These are phyloP conservation scores for Drosophila kambysellisi DNA, from an alignment of 2,888 invertebrate species.

Conservation along the genomic window DNA sequence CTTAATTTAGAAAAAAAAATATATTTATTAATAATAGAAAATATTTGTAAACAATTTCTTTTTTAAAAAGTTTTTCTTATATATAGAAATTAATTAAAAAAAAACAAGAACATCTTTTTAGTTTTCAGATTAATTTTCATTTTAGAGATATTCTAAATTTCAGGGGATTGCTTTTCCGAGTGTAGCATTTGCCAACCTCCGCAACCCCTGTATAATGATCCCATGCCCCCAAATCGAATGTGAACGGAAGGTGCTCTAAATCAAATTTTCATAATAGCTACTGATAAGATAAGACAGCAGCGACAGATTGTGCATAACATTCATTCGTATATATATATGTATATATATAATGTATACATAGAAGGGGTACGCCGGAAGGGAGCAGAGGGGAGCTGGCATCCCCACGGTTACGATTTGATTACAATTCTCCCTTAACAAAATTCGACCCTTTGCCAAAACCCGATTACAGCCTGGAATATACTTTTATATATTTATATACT, in stretches of 20 bases:
- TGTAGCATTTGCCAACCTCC: background rate
- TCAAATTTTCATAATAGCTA: constrained; percentile 61
- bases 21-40: background rate
- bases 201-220: background rate
- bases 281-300: constrained; percentile 62
- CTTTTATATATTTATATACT: background rate
- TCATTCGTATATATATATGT: background rate
- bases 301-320: constrained; percentile 21
- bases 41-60: rapidly evolving
- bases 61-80: background rate
- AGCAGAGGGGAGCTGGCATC: background rate
- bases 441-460: too few species aligned
- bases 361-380: background rate
- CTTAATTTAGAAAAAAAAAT: background rate
- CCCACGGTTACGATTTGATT: background rate
- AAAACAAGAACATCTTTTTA: background rate
- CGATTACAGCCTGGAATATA: background rate
- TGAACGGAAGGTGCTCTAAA: constrained; percentile 66
- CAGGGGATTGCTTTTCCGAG: background rate
- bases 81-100: background rate
- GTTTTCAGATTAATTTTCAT: background rate
- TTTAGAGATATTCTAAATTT: background rate
- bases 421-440: background rate
- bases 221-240: background rate
- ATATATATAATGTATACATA: background rate